These are phyloP conservation scores for Ochropleura leucogaster DNA, from an alignment of 2,888 invertebrate genomes.

Conservation along the genomic window DNA sequence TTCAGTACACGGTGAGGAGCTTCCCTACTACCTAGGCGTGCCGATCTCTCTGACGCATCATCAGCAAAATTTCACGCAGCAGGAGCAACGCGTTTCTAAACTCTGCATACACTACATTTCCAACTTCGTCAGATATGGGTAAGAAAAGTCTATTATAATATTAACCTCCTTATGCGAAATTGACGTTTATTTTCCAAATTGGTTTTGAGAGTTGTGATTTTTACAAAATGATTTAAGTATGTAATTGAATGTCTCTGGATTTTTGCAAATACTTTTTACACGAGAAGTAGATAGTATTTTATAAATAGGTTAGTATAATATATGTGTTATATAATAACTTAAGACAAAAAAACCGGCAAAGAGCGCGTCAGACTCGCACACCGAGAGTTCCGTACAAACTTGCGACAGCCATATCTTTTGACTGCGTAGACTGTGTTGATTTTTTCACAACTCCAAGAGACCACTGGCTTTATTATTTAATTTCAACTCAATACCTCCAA, in stretches of 20 bases:
- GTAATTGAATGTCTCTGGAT: background rate
- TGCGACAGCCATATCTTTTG: too few species aligned
- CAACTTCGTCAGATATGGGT: constrained; percentile 97
- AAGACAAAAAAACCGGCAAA: background rate
- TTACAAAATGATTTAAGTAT: too few species aligned
- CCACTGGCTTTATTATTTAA: too few species aligned
- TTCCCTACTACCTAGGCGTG: constrained; percentile 95
- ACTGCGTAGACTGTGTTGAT: too few species aligned
- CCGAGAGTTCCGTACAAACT: too few species aligned
- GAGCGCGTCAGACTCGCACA: too few species aligned
- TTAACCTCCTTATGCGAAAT: background rate
- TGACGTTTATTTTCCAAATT: background rate
- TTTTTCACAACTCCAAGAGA: too few species aligned
- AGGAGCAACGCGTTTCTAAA: constrained; percentile 94
- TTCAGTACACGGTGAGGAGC: constrained; percentile 96
- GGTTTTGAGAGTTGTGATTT: background rate
- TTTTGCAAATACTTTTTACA: background rate
- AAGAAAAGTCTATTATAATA: constrained; percentile 75
- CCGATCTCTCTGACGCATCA: constrained; percentile 92
- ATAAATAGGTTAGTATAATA: background rate
- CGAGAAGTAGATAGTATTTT: background rate
- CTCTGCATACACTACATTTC: constrained; percentile 96
- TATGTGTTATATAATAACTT: background rate
- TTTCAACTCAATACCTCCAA: too few species aligned
- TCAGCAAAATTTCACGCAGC: constrained; percentile 94